Evolutionary conservation across 2,797 vertebrate genomes (phyloP), one percentile per base, ranked within the genome.

Genomic region (Graptemys geographica): DNA sequence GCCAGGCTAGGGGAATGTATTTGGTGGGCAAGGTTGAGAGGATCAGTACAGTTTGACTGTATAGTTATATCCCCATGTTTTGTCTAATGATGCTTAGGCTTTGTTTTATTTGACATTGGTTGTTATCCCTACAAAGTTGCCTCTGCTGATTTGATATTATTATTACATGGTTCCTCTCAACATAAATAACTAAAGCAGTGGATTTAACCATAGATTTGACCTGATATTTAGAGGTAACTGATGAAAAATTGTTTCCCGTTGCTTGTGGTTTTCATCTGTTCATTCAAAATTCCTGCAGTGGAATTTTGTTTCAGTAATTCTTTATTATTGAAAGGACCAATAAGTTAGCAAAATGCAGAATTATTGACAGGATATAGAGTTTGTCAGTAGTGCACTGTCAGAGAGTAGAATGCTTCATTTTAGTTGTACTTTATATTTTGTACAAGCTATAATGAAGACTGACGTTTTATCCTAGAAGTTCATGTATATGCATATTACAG

Each of bases 1-100:
- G 88, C 94, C 92, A 94, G 89, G 84, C 83, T 93, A 59, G 88
- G 94, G 94, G 88, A 96, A 96, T 91, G 90, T 81, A 25, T 89
- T 85, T 33, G 53, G 78, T 90, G 78, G 86, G 87, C 91, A 90
- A 33, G 88, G 84, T 81, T 94, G 92, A 89, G 82, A 87, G 79
- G 95, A 95, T 94, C 94, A 96, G 33, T 97, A 88, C 87, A 86
- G 83, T 94, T 88, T 12, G 57, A 55, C 93, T 89, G 86, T 84
- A 79, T 90, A 84, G 83, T 84, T 94, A 59, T 81, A 72, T 91
- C 81, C 65, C 82, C 11, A 0, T 91, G 55, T 51, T 55, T 96
- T 96, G 93, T 92, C 88, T 44, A 83, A 83, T 89, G 90, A 84
- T 91, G 81, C 65, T 52, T 2, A 56, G 90, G 83, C 74, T 55